Percentiles rank a stretch among this genome's conserved stretches.
phyloP scores from a whole-genome alignment of 2,113 vertebrate species.

The Hucho hucho region DNA sequence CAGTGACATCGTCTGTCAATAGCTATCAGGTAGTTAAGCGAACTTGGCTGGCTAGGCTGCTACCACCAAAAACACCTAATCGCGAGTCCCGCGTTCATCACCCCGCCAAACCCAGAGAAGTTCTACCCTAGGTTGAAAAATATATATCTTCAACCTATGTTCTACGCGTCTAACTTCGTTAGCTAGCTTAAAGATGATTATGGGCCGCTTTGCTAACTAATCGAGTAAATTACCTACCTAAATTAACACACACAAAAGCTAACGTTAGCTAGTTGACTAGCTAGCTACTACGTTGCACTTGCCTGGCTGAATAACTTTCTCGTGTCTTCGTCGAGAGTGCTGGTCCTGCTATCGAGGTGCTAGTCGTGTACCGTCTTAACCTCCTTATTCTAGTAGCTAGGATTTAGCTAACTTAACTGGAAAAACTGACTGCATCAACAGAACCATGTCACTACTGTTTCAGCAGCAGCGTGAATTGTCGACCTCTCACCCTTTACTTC shows the following conservation, averaged over 20 bases:
- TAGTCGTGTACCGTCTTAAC: not conserved
- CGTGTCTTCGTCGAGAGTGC: not conserved
- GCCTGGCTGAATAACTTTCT: not conserved
- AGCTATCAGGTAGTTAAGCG: no score
- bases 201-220: no score
- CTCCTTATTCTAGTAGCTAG: not conserved
- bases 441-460: conserved; percentile 14
- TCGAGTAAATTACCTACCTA: no score
- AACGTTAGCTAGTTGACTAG: not conserved
- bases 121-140: no score
- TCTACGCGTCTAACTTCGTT: no score
- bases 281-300: not conserved
- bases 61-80: no score
- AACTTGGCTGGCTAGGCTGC: no score
- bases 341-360: not conserved
- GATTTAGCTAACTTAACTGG: not conserved
- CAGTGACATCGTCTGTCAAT: no score
- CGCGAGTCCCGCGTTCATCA: no score
- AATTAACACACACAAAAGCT: not conserved
- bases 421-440: not conserved
- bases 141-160: no score
- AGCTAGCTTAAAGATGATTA: no score
- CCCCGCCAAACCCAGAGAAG: no score
- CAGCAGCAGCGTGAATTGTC: conserved; percentile 39
- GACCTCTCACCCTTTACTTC: conserved; percentile 49